Percentiles rank a stretch among this genome's conserved stretches.
phyloP scores from a whole-genome alignment of 2,888 invertebrate species.

The Kuschelorhynchus macadamiae region DNA sequence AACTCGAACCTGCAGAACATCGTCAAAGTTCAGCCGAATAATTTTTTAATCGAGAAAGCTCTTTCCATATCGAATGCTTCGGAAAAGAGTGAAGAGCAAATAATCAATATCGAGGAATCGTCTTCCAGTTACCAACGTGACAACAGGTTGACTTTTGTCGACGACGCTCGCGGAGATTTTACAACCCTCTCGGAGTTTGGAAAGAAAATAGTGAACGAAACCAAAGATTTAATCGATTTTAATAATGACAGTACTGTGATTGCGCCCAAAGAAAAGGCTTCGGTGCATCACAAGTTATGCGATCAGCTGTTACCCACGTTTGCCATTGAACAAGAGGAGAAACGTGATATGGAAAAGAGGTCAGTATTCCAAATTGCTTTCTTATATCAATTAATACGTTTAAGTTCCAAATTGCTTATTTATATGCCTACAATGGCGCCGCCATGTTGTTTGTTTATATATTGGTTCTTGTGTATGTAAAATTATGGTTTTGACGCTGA shows the following conservation, averaged over 20 bases:
- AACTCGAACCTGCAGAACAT: conserved; percentile 56
- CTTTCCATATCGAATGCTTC: too few species aligned
- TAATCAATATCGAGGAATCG: too few species aligned
- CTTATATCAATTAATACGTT: too few species aligned
- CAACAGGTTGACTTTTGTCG: too few species aligned
- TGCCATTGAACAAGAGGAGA: conserved; percentile 43
- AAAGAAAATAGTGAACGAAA: not conserved
- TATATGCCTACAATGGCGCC: too few species aligned
- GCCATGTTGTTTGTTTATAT: too few species aligned
- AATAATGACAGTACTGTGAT: conserved; percentile 19
- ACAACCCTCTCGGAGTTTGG: not conserved
- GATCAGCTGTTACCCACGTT: conserved; percentile 18
- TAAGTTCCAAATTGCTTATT: too few species aligned
- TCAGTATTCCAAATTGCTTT: conserved; percentile 16
- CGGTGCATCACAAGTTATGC: conserved; percentile 57
- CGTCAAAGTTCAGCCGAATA: conserved; percentile 67
- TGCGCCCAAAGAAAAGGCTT: conserved; percentile 1
- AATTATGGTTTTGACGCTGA: too few species aligned
- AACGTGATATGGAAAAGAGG: conserved; percentile 52
- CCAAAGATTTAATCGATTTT: conserved; percentile 40
- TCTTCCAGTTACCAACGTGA: too few species aligned
- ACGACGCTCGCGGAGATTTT: too few species aligned
- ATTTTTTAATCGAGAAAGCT: conserved; percentile 60
- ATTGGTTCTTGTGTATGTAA: too few species aligned
- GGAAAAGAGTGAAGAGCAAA: too few species aligned